Percentiles rank a stretch among this genome's conserved stretches.
phyloP scores from a whole-genome alignment of 2,888 invertebrate genomes.

The Lomographa bimaculata region DNA sequence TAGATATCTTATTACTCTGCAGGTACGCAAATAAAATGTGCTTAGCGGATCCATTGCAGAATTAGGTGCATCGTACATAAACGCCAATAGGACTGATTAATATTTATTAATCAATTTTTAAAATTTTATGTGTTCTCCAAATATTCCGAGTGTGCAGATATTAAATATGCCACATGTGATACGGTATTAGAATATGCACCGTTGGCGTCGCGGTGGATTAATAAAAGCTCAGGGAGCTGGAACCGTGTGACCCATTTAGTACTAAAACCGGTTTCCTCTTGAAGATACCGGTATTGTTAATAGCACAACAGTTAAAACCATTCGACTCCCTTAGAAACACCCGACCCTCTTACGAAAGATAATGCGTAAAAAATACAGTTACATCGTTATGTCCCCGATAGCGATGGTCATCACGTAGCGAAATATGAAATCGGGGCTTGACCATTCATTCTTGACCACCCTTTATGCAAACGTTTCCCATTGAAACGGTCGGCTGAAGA shows the following conservation, averaged over 20 bases:
- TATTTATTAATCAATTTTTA: too few relatives aligned
- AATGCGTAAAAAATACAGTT: conserved; percentile 76
- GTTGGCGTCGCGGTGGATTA: conserved; percentile 55
- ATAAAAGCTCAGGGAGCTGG: conserved; percentile 72
- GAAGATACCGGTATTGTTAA: conserved; percentile 76
- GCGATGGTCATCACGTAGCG: conserved; percentile 65
- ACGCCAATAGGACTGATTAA: too few relatives aligned
- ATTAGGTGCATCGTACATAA: too few relatives aligned
- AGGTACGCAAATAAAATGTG: conserved; percentile 17
- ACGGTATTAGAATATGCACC: conserved; percentile 34
- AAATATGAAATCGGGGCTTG: conserved; percentile 70
- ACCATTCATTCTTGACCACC: conserved; percentile 72
- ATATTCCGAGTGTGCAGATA: conserved; percentile 3
- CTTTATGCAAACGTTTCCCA: conserved; percentile 63
- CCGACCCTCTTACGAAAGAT: conserved; percentile 73
- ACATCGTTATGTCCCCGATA: conserved; percentile 65
- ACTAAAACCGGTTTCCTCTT: conserved; percentile 80
- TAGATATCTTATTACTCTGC: conserved; percentile 45
- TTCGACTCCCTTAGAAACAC: conserved; percentile 72
- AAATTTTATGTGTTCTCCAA: too few relatives aligned
- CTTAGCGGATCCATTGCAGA: conserved; percentile 12
- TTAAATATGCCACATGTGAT: conserved; percentile 12
- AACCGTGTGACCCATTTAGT: conserved; percentile 83
- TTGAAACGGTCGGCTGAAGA: conserved; percentile 57
- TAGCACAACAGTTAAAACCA: conserved; percentile 75